Conservation (phyloP, 1,140 invertebrate species). For the Chlorops oryzae region DNA sequence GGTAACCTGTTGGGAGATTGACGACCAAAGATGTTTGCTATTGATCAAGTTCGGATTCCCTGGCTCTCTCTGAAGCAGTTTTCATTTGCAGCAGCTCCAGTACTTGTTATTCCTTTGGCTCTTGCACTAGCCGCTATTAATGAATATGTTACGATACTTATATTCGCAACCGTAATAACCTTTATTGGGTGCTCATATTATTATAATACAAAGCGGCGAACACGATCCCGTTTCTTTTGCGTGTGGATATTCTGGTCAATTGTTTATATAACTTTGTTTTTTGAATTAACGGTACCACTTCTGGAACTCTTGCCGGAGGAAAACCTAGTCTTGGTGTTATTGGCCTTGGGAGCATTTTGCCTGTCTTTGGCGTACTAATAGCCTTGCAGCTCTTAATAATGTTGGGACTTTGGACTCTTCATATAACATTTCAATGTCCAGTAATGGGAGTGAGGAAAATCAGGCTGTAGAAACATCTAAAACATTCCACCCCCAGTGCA, state of each 20-base stretch:
- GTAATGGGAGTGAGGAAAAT: constrained; percentile 30
- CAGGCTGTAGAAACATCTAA: constrained; percentile 22
- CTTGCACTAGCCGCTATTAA: constrained; percentile 47
- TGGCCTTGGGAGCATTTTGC: constrained; percentile 33
- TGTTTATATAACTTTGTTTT: constrained; percentile 41
- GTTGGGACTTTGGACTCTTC: constrained; percentile 33
- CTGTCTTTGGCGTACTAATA: constrained; percentile 30
- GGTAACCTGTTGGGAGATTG: too few species aligned
- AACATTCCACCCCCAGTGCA: constrained; percentile 35
- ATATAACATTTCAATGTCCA: constrained; percentile 36
- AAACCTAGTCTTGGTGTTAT: constrained; percentile 44
- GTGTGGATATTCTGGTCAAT: constrained; percentile 47
- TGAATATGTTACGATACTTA: constrained; percentile 41
- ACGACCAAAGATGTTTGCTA: too few species aligned
- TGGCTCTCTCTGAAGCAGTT: too few species aligned
- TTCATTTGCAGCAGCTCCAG: constrained; percentile 44
- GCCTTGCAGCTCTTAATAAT: constrained; percentile 28
- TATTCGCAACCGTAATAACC: constrained; percentile 41
- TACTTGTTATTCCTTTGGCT: constrained; percentile 45
- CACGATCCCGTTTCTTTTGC: constrained; percentile 46
- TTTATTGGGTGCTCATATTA: constrained; percentile 42
- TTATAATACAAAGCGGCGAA: constrained; percentile 27
- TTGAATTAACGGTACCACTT: constrained; percentile 44
- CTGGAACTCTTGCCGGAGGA: constrained; percentile 49
- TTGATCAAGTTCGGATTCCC: too few species aligned